A percentile compares a stretch with the other conserved stretches of the same genome.
phyloP scores from a whole-genome alignment of 2,888 invertebrate genomes.

The Linnaemya tessellans region DNA sequence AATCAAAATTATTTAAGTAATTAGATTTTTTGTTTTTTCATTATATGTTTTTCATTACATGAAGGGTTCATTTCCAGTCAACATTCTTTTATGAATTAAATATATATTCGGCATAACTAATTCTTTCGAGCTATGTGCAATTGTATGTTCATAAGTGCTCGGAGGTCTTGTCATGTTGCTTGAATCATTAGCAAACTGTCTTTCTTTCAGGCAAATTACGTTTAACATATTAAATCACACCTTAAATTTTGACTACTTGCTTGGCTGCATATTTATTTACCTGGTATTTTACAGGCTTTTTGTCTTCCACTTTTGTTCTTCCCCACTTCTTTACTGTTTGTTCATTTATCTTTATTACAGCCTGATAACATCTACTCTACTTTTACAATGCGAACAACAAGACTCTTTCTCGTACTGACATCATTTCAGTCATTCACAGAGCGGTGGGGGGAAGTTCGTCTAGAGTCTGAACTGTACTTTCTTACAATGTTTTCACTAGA shows the following conservation, averaged over 20 bases:
- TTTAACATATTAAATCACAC: constrained; percentile 72
- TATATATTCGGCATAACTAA: not conserved
- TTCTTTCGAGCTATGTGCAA: not conserved
- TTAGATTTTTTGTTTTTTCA: constrained; percentile 27
- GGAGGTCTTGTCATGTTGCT: not conserved
- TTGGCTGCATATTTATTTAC: not conserved
- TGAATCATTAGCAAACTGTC: constrained; percentile 37
- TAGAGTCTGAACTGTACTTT: not conserved
- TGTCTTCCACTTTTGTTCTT: not conserved
- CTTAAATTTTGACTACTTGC: constrained; percentile 62
- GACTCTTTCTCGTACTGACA: constrained; percentile 4
- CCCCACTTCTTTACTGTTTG: not conserved
- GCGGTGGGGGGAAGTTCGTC: not conserved
- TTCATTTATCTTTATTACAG: constrained; percentile 41
- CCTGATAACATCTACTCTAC: constrained; percentile 24
- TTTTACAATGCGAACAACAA: not conserved
- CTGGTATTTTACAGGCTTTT: constrained; percentile 21
- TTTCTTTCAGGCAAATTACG: constrained; percentile 42
- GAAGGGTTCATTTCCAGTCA: not conserved
- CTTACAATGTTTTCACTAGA: constrained; percentile 17
- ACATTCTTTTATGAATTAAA: not conserved
- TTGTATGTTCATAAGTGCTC: not conserved
- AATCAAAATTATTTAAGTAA: constrained; percentile 55
- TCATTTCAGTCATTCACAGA: not conserved
- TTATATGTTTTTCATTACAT: no score